phyloP scores from a whole-genome alignment of 2,888 invertebrate genomes.

The Sycophila texana region DNA sequence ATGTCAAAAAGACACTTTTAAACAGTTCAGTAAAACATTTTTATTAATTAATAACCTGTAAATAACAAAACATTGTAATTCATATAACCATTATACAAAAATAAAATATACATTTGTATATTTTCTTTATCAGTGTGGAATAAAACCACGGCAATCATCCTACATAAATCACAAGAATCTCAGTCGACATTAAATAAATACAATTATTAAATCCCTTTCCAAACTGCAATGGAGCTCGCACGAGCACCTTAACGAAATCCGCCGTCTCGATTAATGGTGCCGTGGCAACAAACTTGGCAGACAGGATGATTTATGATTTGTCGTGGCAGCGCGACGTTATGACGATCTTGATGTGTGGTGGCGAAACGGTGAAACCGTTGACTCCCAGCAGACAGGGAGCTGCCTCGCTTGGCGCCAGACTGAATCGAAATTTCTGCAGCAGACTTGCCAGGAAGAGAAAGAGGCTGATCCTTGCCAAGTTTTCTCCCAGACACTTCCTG shows the following conservation, averaged over 20 bases:
- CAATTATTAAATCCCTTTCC: not conserved
- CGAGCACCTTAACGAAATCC: not conserved
- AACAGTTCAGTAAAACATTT: not conserved
- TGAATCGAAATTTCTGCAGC: conserved; percentile 84
- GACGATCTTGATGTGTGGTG: conserved; percentile 56
- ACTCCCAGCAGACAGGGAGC: conserved; percentile 81
- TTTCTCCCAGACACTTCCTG: conserved; percentile 88
- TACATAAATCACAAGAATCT: too few species aligned
- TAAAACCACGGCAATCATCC: not conserved
- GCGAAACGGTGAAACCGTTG: conserved; percentile 84
- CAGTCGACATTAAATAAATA: not conserved
- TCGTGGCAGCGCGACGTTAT: conserved; percentile 33
- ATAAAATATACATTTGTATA: not conserved
- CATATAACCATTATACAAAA: not conserved
- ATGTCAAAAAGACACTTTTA: not conserved
- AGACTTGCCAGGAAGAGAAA: conserved; percentile 85
- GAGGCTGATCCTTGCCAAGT: conserved; percentile 84
- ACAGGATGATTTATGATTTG: conserved; percentile 6
- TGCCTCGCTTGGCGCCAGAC: conserved; percentile 79
- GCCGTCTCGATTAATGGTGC: not conserved
- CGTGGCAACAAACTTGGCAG: not conserved
- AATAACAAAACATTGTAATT: too few species aligned
- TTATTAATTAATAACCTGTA: not conserved
- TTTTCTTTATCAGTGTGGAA: not conserved
- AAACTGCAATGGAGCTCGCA: too few species aligned